Evolutionary conservation across 1,140 invertebrate genomes (phyloP), one percentile per base, ranked within the genome.

Genomic region (Epicauta chinensis): DNA sequence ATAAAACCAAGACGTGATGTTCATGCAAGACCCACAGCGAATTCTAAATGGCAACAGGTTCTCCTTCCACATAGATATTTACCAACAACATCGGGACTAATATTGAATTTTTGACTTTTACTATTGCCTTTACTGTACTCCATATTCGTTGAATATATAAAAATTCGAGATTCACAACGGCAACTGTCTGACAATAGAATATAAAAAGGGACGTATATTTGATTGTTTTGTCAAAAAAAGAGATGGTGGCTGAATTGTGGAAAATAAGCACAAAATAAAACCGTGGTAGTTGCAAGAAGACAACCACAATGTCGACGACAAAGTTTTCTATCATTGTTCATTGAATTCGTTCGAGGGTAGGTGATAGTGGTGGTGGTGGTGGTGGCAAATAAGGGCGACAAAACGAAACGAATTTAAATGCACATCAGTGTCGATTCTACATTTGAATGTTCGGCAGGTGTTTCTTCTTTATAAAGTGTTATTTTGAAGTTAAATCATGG

Each of bases 21-120:
- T 57, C 62, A 63, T 63, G 54, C 61, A 52, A 55, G 53, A 57
- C 39, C 45, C 51, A 53, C 52, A 36, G 39, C 41, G 58, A 61
- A 62, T 60, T 59, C 56, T 60, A 62, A 62, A 60, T 60, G 54
- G 60, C 60, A 62, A 62, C 60, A 62, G 60, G 60, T 62, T 55
- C 38, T 37, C 48, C 34, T 39, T 43, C 54, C 51, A 40, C 55
- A 48, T 30, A 30, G 52, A 55, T 60, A 58, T 59, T 58, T 54
- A 58, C 51, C 51, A 53, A 58, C 47, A 50, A 51, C 53, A 48
- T 37, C 14, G 15, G 51, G 46, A 16, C 53, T 49, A 47, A 58
- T 58, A 58, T 58, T 58, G 51, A 58, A 58, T 58, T 58, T 23
- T 58, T 58, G 52, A 58, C 51, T 55, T 53, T 48, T 36, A 36